These are phyloP conservation scores for Cosmia pyralina DNA, from an alignment of 2,888 invertebrate genomes.

Conservation along the genomic window DNA sequence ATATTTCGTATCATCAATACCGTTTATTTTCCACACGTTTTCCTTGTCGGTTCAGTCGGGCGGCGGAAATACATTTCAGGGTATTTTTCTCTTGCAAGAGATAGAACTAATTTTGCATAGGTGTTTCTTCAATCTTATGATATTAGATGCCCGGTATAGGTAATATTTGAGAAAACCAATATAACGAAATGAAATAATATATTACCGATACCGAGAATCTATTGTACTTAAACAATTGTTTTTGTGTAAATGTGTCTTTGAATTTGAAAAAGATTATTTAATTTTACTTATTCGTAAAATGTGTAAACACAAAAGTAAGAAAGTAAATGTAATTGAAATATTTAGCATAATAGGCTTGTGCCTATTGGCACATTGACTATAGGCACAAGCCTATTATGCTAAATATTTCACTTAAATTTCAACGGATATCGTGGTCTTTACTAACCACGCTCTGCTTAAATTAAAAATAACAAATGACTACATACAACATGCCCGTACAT, in stretches of 20 bases:
- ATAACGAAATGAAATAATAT: too few relatives aligned
- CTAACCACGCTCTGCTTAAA: slow-evolving; percentile 12
- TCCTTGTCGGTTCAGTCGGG: slow-evolving; percentile 72
- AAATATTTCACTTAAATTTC: slow-evolving; percentile 21
- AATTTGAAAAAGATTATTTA: too few relatives aligned
- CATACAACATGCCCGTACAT: slow-evolving; percentile 30
- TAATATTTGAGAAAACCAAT: slow-evolving; percentile 21
- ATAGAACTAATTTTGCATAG: slow-evolving; percentile 68
- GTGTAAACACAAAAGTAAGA: too few relatives aligned
- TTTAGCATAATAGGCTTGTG: too few relatives aligned
- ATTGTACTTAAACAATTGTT: too few relatives aligned
- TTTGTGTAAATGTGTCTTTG: too few relatives aligned
- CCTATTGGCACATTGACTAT: too few relatives aligned
- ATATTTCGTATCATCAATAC: slow-evolving; percentile 77
- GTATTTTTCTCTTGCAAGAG: slow-evolving; percentile 65
- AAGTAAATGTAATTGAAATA: too few relatives aligned
- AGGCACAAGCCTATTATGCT: slow-evolving; percentile 11
- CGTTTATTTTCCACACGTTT: slow-evolving; percentile 74
- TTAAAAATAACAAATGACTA: slow-evolving; percentile 36
- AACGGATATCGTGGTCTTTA: slow-evolving; percentile 6
- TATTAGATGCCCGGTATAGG: slow-evolving; percentile 46
- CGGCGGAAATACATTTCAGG: slow-evolving; percentile 66
- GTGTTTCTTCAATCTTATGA: slow-evolving; percentile 55
- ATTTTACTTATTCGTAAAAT: too few relatives aligned
- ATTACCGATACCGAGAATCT: too few relatives aligned